Evolutionary conservation across 2,797 vertebrate genomes (phyloP), one percentile per base, ranked within the genome.

Genomic region (Atherinosoma microstoma): DNA sequence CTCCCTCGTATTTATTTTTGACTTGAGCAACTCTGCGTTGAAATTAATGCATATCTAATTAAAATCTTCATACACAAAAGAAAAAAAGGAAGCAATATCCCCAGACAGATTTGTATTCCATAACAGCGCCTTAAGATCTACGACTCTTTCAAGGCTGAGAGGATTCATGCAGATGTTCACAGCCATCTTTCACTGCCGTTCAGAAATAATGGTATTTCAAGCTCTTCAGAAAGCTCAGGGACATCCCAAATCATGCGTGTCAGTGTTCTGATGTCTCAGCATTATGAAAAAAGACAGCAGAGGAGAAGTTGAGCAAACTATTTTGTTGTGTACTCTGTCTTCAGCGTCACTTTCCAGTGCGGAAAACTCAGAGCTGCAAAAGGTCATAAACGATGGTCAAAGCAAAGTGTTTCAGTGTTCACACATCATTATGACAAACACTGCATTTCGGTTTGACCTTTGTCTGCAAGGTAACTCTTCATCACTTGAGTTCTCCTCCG

Each of bases 281-380:
- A 29, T 83, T 69, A 88, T 85, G 53, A 64, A 66, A 85, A 68
- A 53, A 34, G 86, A 87, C 82, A 88, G 87, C 73, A 69, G 32
- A 82, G 82, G 71, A 69, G 79, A 76, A 60, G 64, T 16, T 78
- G 29, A 79, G 47, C 56, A 62, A 79, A 75, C 32, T 54, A 22
- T 27, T 27, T 53, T 54, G 22, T 27, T 54, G 51, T 54, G 51
- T 54, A 27, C 11, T 13, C 24, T 4, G 11, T 54, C 51, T 54
- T 15, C 22, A 1, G 24, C 4, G 11, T 27, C 24, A 27, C 24
- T 54, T 54, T 54, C 22, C 51, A 54, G 8, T 6, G 51, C 51
- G 15, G 51, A 54, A 54, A 54, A 54, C 11, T 27, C 24, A 27
- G 47, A 49, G 49, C 49, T 13, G 11, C 49, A n/a, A 54, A 54